Evolutionary conservation across 2,888 invertebrate species (phyloP).

Genomic region (Cerceris ruficornis): DNA sequence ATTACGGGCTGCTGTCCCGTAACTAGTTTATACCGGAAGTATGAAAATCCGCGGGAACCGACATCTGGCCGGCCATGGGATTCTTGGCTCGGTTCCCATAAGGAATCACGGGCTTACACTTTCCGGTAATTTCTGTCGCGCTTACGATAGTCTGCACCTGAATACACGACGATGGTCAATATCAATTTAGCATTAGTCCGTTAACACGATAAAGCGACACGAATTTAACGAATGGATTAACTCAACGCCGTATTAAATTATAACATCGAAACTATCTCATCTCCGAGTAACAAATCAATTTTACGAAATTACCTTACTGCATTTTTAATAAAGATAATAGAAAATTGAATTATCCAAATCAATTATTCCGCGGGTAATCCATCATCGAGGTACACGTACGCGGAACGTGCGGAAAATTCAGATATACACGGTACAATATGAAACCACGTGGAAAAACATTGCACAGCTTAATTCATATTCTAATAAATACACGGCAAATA

Average conservation of each 20-base stretch:
- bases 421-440: too few relatives aligned
- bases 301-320: too few relatives aligned
- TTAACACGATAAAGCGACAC: constrained; percentile 12
- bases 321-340: too few relatives aligned
- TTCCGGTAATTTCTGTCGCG: constrained; percentile 19
- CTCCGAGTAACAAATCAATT: neutral
- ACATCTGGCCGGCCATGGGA: constrained; percentile 8
- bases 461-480: too few relatives aligned
- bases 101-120: constrained; percentile 29
- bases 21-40: constrained; percentile 26
- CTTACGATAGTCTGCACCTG: constrained; percentile 2
- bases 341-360: too few relatives aligned
- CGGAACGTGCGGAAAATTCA: too few relatives aligned
- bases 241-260: neutral
- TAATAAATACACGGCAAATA: too few relatives aligned
- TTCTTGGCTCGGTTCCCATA: constrained; percentile 5
- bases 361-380: too few relatives aligned
- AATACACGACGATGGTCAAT: constrained; percentile 5
- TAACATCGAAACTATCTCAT: neutral
- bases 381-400: too few relatives aligned
- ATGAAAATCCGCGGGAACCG: constrained; percentile 16
- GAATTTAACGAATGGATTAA: neutral
- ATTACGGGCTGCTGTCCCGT: neutral
- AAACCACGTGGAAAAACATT: too few relatives aligned
- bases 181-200: constrained; percentile 18